These are phyloP conservation scores for Diaprepes abbreviatus DNA, from an alignment of 2,888 invertebrate species.

Conservation along the genomic window DNA sequence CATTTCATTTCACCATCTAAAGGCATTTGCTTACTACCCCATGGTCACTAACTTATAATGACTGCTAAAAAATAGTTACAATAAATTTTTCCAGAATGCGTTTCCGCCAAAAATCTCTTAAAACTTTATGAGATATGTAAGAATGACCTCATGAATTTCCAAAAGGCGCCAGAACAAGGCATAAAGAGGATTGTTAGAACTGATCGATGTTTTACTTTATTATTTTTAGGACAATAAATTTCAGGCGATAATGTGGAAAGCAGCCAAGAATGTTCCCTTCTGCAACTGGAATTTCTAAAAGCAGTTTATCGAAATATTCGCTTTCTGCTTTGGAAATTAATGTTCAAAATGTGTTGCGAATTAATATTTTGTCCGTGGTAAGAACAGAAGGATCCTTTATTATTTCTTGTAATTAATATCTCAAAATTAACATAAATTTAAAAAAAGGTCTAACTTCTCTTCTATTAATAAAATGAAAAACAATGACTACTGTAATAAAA, in stretches of 20 bases:
- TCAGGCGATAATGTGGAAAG: conserved; percentile 6
- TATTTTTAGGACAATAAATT: conserved; percentile 13
- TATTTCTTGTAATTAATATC: neutral
- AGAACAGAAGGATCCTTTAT: neutral
- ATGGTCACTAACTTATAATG: too few species aligned
- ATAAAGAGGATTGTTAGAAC: conserved; percentile 12
- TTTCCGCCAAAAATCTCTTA: too few species aligned
- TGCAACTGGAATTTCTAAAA: conserved; percentile 2
- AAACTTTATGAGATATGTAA: neutral
- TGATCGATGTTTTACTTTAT: conserved; percentile 10
- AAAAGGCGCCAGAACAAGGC: neutral
- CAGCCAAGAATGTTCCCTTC: conserved; percentile 12
- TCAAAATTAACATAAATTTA: too few species aligned
- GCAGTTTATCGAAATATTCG: conserved; percentile 14
- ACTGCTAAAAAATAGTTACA: too few species aligned
- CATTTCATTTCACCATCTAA: too few species aligned
- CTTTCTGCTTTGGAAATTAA: neutral
- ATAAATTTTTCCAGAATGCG: too few species aligned
- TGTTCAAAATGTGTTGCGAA: conserved; percentile 2
- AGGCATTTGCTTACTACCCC: too few species aligned
- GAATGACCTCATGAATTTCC: neutral
- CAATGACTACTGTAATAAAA: too few species aligned
- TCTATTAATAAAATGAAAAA: too few species aligned
- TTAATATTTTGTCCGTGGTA: neutral
- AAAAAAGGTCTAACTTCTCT: too few species aligned